Conservation (phyloP, 1,140 invertebrate genomes). For the Platyscapa corneri region DNA sequence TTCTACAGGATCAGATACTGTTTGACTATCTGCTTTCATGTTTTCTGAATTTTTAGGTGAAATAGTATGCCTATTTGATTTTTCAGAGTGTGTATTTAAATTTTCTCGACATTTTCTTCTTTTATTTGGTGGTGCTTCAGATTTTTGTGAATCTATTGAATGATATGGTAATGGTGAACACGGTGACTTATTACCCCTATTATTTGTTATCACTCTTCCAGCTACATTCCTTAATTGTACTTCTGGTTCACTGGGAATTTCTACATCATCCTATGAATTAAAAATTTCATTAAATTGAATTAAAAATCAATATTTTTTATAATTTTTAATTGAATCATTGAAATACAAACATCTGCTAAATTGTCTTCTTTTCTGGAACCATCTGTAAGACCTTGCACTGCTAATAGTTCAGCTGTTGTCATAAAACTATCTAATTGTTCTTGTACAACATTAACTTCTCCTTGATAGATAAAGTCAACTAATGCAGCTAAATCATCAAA, state of each 20-base stretch:
- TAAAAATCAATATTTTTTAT: background rate
- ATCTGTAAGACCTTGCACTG: slow-evolving; percentile 79
- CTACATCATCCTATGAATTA: slow-evolving; percentile 67
- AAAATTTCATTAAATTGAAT: slow-evolving; percentile 33
- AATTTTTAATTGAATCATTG: background rate
- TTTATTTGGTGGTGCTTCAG: slow-evolving; percentile 68
- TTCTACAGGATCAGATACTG: slow-evolving; percentile 69
- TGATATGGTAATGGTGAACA: slow-evolving; percentile 68
- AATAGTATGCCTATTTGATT: slow-evolving; percentile 58
- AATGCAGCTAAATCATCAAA: slow-evolving; percentile 87
- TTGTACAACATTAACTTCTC: slow-evolving; percentile 81
- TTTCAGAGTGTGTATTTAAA: slow-evolving; percentile 64
- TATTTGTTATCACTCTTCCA: slow-evolving; percentile 68
- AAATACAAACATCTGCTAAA: slow-evolving; percentile 65
- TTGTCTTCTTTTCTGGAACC: slow-evolving; percentile 72
- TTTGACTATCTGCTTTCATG: slow-evolving; percentile 64
- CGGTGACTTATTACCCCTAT: slow-evolving; percentile 68
- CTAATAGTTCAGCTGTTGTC: slow-evolving; percentile 79
- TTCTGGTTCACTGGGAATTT: slow-evolving; percentile 73
- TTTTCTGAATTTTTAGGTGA: slow-evolving; percentile 67
- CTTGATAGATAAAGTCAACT: slow-evolving; percentile 88
- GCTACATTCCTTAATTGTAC: slow-evolving; percentile 71
- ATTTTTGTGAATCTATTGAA: slow-evolving; percentile 62
- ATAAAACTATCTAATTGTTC: slow-evolving; percentile 79
- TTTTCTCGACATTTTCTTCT: slow-evolving; percentile 71